A percentile compares a stretch with the other conserved stretches of the same genome.
Conservation (phyloP, 2,888 invertebrate species). For the Celastrina argiolus region DNA sequence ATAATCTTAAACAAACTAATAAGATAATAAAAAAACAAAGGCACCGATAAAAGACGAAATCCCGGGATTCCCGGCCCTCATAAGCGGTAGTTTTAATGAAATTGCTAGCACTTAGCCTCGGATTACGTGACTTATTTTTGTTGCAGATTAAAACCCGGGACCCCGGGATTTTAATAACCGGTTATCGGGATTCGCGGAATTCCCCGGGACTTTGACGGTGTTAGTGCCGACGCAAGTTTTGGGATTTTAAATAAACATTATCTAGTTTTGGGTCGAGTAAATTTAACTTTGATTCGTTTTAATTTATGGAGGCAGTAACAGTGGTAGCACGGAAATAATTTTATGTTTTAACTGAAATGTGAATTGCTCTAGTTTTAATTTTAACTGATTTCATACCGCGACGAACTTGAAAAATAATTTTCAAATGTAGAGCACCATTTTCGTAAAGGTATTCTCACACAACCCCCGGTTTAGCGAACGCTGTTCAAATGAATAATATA, state of each 20-base stretch:
- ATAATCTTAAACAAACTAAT: background rate
- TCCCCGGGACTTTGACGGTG: background rate
- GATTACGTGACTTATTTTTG: slow-evolving; percentile 14
- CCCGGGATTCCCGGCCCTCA: background rate
- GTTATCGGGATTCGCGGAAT: background rate
- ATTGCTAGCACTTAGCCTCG: slow-evolving; percentile 15
- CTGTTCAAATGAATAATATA: too few species aligned
- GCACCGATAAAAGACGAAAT: background rate
- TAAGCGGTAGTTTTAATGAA: slow-evolving; percentile 4
- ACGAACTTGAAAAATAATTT: too few species aligned
- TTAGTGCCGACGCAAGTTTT: background rate
- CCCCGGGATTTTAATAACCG: slow-evolving; percentile 12
- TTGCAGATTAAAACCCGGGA: background rate
- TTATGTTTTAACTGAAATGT: background rate
- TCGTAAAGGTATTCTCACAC: too few species aligned
- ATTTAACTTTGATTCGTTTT: slow-evolving; percentile 6
- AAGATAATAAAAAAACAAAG: background rate
- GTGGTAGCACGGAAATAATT: background rate
- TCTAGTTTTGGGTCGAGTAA: slow-evolving; percentile 7
- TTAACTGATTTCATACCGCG: too few species aligned
- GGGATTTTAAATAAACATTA: slow-evolving; percentile 3
- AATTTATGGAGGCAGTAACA: background rate
- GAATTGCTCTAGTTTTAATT: background rate
- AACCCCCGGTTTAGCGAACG: too few species aligned
- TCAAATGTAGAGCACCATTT: too few species aligned